Conservation (phyloP, 1,140 invertebrate species). For the Mercenaria mercenaria region DNA sequence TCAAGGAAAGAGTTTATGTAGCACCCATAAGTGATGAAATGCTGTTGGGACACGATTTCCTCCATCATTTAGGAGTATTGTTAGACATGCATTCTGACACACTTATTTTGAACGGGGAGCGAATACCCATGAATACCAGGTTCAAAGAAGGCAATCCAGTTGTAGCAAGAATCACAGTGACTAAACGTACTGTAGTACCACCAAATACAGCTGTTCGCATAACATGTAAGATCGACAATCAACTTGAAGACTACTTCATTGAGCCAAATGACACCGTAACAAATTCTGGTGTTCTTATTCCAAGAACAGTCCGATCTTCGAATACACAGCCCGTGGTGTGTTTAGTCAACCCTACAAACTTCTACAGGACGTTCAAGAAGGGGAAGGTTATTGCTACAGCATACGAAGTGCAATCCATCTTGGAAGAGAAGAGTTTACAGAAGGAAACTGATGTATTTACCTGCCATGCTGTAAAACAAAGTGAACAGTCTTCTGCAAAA, state of each 20-base stretch:
- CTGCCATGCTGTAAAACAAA: not conserved
- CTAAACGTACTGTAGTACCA: not conserved
- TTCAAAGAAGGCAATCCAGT: too few relatives aligned
- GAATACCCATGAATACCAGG: too few relatives aligned
- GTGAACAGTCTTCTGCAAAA: not conserved
- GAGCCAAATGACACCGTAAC: constrained; percentile 26
- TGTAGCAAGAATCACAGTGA: not conserved
- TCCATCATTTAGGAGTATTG: not conserved
- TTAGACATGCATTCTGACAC: not conserved
- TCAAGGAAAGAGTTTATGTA: not conserved
- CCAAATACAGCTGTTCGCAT: constrained; percentile 31
- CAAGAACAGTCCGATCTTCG: not conserved
- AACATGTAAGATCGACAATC: not conserved
- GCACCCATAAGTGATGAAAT: constrained; percentile 39
- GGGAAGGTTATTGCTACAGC: constrained; percentile 5
- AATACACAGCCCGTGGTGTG: not conserved
- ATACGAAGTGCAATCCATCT: not conserved
- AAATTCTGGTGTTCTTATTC: not conserved
- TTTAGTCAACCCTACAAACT: constrained; percentile 22
- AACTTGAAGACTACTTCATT: not conserved
- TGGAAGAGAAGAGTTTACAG: not conserved
- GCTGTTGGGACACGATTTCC: constrained; percentile 26
- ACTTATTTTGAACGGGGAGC: constrained; percentile 21
- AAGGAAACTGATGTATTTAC: not conserved
- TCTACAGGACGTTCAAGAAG: constrained; percentile 4